Percentiles rank a stretch among this genome's conserved stretches.
Conservation (phyloP, 2,888 invertebrate genomes). For the Drosophila austrosaltans region DNA sequence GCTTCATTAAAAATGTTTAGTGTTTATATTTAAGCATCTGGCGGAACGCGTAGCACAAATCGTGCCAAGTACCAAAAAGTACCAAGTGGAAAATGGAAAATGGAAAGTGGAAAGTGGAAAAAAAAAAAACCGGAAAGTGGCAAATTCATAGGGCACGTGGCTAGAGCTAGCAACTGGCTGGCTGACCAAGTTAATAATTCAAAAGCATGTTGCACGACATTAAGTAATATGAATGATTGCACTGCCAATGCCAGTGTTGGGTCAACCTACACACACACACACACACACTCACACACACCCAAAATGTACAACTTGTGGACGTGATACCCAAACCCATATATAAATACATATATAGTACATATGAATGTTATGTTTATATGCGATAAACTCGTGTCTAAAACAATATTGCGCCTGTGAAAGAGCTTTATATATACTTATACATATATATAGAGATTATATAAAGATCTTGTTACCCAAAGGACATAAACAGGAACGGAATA, state of each 20-base stretch:
- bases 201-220: constrained; percentile 12
- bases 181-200: constrained; percentile 9
- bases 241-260: constrained; percentile 1
- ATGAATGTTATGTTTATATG: background rate
- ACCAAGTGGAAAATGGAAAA: background rate
- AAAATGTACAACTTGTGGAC: background rate
- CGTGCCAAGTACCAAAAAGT: constrained; percentile 3
- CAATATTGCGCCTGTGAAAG: background rate
- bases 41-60: constrained; percentile 8
- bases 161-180: background rate
- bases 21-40: constrained; percentile 50
- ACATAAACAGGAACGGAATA: background rate
- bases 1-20: constrained; percentile 76
- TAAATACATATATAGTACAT: background rate
- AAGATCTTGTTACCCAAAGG: background rate
- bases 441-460: background rate
- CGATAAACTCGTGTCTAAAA: background rate
- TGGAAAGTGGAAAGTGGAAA: constrained; percentile 1
- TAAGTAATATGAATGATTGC: constrained; percentile 12
- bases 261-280: background rate
- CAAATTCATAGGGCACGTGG: constrained; percentile 9
- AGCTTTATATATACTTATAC: background rate
- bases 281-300: background rate
- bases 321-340: background rate
- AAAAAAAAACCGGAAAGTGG: background rate